Base-by-base conservation (phyloP, 2,888 invertebrate genomes). In the Pycnomerus fuliginosus region DNA sequence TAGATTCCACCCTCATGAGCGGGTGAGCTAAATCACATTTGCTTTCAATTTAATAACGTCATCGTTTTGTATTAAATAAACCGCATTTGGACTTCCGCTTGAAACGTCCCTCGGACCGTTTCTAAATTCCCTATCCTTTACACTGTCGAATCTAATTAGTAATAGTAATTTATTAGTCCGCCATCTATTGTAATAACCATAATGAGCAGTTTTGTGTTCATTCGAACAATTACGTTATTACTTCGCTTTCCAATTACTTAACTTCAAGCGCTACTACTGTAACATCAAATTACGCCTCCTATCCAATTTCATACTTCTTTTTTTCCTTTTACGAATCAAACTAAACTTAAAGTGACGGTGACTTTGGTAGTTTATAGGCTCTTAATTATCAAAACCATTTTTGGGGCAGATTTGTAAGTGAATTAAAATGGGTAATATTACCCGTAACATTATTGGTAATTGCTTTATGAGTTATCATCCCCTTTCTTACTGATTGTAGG, bases 41-140 rank as follows among this genome's bases (percentile, higher is more conserved):
- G 42, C 37, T 32, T 37, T 38, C 44, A 42, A 52, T 52, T 50
- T 52, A 52, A 52, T 47, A 47, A 46, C 34, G 32, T 36, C 27
- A 36, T 47, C 34, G 38, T 47, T 42, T 24, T 38, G 17, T 42
- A 32, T 42, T 42, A 38, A 46, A 47, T 50, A 47, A 45, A 40
- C 44, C 43, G 37, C 44, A 30, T 45, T 52, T 44, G 37, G 46
- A 49, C 43, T 30, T 16, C 16, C 15, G 16, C 14, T 29, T 31
- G 28, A 35, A n/a, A 30, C 32, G 25, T 33, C 23, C 31, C 34
- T 48, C 36, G 33, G 29, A 16, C 44, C 24, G 20, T 47, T 42
- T 42, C 30, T 30, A 22, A 34, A 34, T 33, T 20, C 10, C 30
- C 37, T 30, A 33, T 41, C 27, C 13, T 34, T 28, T 32, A 38